Base-by-base conservation (phyloP, 30 jellyfish, hydroid and myxozoan genomes). In the Aurelia aurita region DNA sequence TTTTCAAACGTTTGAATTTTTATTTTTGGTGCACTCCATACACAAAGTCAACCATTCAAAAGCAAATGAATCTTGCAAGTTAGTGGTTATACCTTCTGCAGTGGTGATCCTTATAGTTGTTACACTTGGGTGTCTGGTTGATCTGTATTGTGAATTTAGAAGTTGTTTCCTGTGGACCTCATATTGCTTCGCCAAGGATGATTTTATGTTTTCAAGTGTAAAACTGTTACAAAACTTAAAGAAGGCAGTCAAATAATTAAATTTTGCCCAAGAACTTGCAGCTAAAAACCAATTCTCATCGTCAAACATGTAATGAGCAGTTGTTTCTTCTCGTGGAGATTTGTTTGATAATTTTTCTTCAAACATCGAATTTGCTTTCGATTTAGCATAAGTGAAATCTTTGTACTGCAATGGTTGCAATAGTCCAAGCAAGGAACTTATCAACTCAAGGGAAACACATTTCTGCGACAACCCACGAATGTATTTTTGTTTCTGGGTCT, bases 321-420 rank as follows among this genome's bases (percentile, higher is more conserved):
- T 53, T 5, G 74, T 64, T 18, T 10, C 44, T 1, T 22, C 21
- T 19, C 31, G 39, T 1, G 77, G 6, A 3, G 88, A 57, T 21
- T 58, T 46, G 51, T 79, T 72, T 9, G 82, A 68, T 47, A 28
- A 4, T 14, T 64, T 89, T 8, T 43, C n/a, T 55, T 79, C 71
- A 35, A 77, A 58, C 7, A 77, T 75, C 8, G 87, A 59, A 43
- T 73, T 87, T 15, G 79, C 69, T 54, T 81, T 79, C 15, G 91
- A 68, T 51, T 60, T 87, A 18, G 96, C 91, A 87, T 87, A 87
- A 10, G 64, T 72, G 54, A 75, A 87, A 67, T 87, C 96, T 70
- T 87, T 87, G 61, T 74, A 55, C 70, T 70, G 87, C 69, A 87
- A 53, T 1, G 91, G 89, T 35, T 72, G 69, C 31, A 87, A 51